Base-by-base conservation (phyloP, 2,113 vertebrate genomes). In the Hypocryptadius cinnamomeus region DNA sequence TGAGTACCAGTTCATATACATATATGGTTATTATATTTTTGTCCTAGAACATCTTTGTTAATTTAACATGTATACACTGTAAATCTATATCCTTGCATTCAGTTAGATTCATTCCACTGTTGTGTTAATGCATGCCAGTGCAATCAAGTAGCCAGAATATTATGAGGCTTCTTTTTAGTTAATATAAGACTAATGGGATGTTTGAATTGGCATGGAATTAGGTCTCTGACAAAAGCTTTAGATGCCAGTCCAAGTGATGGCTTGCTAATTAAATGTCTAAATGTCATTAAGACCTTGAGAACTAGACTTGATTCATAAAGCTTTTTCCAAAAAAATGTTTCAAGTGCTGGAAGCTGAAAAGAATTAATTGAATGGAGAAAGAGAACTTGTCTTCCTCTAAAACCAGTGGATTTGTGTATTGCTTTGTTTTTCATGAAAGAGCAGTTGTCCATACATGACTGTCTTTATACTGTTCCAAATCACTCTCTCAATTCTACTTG, bases 221-320 rank as follows among this genome's bases (percentile, higher is more conserved):
- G 80, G 61, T 95, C 85, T 94, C 90, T 95, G 54, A 89, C 86
- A 92, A 96, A 96, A 96, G 79, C 23, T 96, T 96, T 95, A 59
- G 88, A 89, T 95, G 93, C 92, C 84, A 95, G 91, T 90, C 96
- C 60, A 93, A 95, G 79, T 97, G 96, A 94, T 90, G 90, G 73
- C 90, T 92, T 95, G 89, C 91, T 97, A 97, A 97, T 98, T 97
- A 97, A 97, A 97, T 92, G 95, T 94, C 95, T 90, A 93, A 91
- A 84, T 96, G 85, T 92, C 92, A 92, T 97, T 96, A 95, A 77
- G 78, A 95, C 92, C 92, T 96, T 97, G 96, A 97, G 95, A 96
- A 97, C 95, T 96, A 81, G 82, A 89, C 85, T 94, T 95, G 80
- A 88, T 96, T 96, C 59, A 63, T 90, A 85, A 93, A 90, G 85